phyloP scores from a whole-genome alignment of 2,113 vertebrate species.

The Spea multiplicata region DNA sequence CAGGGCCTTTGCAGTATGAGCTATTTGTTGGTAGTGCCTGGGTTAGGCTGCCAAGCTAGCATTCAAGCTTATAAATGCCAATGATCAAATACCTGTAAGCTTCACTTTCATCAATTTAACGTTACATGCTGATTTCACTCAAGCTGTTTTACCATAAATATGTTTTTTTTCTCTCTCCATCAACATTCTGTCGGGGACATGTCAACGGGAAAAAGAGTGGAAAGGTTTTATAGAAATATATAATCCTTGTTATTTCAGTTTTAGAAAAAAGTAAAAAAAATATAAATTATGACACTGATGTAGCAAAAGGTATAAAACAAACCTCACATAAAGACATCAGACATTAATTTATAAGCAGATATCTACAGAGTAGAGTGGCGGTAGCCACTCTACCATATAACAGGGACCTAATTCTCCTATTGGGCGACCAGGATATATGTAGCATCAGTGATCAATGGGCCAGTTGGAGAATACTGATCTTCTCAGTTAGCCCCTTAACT shows the following conservation, averaged over 20 bases:
- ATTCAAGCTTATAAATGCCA: conserved; percentile 53
- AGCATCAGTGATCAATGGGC: no score
- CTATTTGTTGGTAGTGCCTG: conserved; percentile 56
- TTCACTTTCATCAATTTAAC: conserved; percentile 28
- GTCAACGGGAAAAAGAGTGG: neutral
- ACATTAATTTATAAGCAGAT: no score
- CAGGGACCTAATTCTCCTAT: no score
- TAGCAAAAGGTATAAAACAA: no score
- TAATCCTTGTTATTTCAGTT: neutral
- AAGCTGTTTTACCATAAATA: conserved; percentile 5
- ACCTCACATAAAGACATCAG: no score
- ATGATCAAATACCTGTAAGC: conserved; percentile 24
- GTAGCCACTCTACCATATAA: no score
- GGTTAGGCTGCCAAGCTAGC: conserved; percentile 58
- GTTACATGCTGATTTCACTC: conserved; percentile 33
- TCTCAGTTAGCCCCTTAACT: no score
- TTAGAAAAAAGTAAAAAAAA: no score
- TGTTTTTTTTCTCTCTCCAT: neutral
- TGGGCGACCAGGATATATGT: no score
- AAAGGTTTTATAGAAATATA: neutral
- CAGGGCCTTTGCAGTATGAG: conserved; percentile 55
- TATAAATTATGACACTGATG: no score
- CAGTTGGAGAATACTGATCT: no score
- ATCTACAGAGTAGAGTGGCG: no score
- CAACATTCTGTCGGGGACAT: neutral